These are phyloP conservation scores for Bradypodion ventrale DNA, from an alignment of 2,797 vertebrate genomes.

Conservation along the genomic window DNA sequence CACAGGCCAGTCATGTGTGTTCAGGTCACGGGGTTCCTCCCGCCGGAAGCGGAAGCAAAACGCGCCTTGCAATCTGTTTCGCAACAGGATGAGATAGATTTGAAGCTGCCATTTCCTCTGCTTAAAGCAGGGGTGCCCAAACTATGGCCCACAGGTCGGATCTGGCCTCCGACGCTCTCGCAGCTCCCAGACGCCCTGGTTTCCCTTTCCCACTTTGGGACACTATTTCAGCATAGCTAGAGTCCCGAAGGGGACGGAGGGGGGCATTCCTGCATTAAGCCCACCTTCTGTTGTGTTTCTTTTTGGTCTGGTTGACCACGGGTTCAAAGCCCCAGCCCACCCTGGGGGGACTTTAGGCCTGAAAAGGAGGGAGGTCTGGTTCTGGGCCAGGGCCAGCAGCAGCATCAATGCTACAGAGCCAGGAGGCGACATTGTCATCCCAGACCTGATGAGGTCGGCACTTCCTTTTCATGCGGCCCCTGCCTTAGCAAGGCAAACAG, in stretches of 20 bases:
- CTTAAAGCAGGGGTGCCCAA: too few species aligned
- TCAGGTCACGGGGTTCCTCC: too few species aligned
- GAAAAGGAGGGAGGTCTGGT: constrained; percentile 27
- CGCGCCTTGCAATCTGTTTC: too few species aligned
- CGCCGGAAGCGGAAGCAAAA: too few species aligned
- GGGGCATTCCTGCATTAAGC: neutral
- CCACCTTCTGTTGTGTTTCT: constrained; percentile 31
- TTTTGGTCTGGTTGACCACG: constrained; percentile 42
- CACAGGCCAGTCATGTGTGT: too few species aligned
- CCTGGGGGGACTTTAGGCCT: constrained; percentile 22
- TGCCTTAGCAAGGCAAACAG: constrained; percentile 30
- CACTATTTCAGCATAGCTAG: rapidly evolving
- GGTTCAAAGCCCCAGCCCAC: neutral
- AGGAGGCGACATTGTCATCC: constrained; percentile 1
- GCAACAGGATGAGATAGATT: too few species aligned
- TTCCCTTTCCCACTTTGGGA: too few species aligned
- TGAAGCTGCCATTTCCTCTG: too few species aligned
- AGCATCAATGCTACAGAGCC: too few species aligned
- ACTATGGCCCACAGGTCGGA: too few species aligned
- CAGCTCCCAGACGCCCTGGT: too few species aligned
- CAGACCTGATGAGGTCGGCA: constrained; percentile 24
- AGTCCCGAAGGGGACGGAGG: rapidly evolving
- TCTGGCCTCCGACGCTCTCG: too few species aligned
- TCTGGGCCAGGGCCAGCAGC: neutral
- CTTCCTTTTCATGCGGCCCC: constrained; percentile 28